A percentile compares a stretch with the other conserved stretches of the same genome.
These are phyloP conservation scores for Gobio gobio DNA, from an alignment of 2,113 vertebrate genomes.

Conservation along the genomic window DNA sequence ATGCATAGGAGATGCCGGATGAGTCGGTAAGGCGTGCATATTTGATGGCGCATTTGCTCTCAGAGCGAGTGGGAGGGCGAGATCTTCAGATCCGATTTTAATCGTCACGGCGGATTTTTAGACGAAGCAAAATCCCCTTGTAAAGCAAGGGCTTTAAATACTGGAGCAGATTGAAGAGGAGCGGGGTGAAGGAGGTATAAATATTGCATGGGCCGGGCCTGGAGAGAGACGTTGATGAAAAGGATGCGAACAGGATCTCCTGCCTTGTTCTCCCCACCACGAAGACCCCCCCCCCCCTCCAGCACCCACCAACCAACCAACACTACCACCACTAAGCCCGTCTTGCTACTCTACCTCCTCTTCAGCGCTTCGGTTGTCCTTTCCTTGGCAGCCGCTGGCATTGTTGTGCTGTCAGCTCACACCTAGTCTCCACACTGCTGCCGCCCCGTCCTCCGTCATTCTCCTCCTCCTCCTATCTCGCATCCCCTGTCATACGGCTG, in stretches of 20 bases:
- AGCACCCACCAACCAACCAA: conserved; percentile 45
- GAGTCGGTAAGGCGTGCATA: conserved; percentile 76
- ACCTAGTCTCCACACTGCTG: conserved; percentile 66
- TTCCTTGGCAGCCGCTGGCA: conserved; percentile 77
- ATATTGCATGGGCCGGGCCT: conserved; percentile 65
- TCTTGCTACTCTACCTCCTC: conserved; percentile 64
- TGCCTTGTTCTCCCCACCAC: conserved; percentile 40
- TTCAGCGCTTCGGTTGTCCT: conserved; percentile 72
- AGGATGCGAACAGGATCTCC: conserved; percentile 55
- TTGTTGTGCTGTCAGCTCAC: conserved; percentile 78
- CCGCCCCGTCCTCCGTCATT: conserved; percentile 49
- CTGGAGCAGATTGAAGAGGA: conserved; percentile 69
- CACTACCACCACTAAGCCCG: conserved; percentile 40
- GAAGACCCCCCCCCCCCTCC: neutral
- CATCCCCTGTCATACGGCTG: conserved; percentile 43
- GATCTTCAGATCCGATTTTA: conserved; percentile 67
- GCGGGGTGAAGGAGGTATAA: conserved; percentile 68
- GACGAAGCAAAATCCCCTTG: conserved; percentile 69
- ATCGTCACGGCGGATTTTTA: conserved; percentile 60
- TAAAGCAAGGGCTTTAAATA: conserved; percentile 57
- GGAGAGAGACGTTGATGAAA: conserved; percentile 67
- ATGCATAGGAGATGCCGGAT: conserved; percentile 77
- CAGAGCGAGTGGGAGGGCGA: conserved; percentile 71
- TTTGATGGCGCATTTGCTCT: conserved; percentile 79
- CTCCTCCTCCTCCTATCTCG: conserved; percentile 18